phyloP scores from a whole-genome alignment of 2,797 vertebrate species.

The Acanthiza pusilla region DNA sequence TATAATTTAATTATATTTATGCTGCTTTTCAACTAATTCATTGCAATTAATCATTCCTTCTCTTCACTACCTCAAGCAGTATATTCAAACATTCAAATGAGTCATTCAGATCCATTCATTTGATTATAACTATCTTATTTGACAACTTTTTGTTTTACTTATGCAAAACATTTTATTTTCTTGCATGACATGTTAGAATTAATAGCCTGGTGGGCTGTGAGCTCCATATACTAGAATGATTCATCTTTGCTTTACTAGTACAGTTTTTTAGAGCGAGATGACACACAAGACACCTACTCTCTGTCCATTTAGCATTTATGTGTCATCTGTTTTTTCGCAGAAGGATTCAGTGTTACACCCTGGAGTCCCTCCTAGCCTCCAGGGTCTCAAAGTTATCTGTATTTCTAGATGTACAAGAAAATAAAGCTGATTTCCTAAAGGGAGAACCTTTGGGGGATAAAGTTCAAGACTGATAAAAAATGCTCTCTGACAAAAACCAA shows the following conservation, averaged over 20 bases:
- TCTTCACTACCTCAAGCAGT: background rate
- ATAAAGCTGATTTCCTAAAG: background rate
- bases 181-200: conserved; percentile 26
- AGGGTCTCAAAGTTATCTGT: background rate
- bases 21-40: conserved; percentile 1
- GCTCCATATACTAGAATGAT: conserved; percentile 1
- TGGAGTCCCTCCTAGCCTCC: background rate
- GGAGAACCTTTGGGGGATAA: background rate
- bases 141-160: conserved; percentile 29
- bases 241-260: conserved; percentile 25
- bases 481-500: background rate
- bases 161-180: conserved; percentile 30
- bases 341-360: background rate
- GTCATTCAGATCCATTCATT: conserved; percentile 27
- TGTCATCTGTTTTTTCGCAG: conserved; percentile 4
- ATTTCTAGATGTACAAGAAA: background rate
- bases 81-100: background rate
- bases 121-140: conserved; percentile 21
- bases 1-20: background rate
- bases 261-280: background rate
- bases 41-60: conserved; percentile 4
- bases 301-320: conserved; percentile 13
- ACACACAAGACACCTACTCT: background rate
- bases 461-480: background rate
- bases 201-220: conserved; percentile 20